These are phyloP conservation scores for Idris sp. DNA, from an alignment of 1,140 invertebrate species.

Conservation along the genomic window DNA sequence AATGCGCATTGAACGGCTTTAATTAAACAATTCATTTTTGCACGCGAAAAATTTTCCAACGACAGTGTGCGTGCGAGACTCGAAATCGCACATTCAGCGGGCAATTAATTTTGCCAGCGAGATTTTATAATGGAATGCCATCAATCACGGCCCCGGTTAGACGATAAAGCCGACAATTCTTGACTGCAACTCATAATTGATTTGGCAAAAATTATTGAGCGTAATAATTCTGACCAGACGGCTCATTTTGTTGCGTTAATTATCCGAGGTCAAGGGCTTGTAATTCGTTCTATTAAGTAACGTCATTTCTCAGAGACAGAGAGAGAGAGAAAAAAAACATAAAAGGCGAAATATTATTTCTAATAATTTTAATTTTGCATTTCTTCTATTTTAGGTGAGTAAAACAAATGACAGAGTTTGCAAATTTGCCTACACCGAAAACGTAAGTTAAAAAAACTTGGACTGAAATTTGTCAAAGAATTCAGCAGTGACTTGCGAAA, in stretches of 20 bases:
- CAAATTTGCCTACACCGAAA: too few species aligned
- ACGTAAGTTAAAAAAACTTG: too few species aligned
- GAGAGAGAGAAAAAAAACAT: too few species aligned
- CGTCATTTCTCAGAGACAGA: constrained; percentile 34
- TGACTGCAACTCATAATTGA: constrained; percentile 68
- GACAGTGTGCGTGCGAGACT: constrained; percentile 35
- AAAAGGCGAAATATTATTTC: too few species aligned
- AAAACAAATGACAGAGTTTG: too few species aligned
- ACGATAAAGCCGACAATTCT: constrained; percentile 36
- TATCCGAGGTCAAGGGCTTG: constrained; percentile 30
- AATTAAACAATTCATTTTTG: constrained; percentile 37
- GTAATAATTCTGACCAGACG: constrained; percentile 65
- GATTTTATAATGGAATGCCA: constrained; percentile 74
- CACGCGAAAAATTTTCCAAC: not conserved
- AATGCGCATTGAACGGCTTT: constrained; percentile 21
- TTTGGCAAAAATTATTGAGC: constrained; percentile 74
- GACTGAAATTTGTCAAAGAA: too few species aligned
- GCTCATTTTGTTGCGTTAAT: constrained; percentile 48
- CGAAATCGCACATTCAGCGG: constrained; percentile 69
- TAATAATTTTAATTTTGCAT: constrained; percentile 19
- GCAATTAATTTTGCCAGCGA: constrained; percentile 74
- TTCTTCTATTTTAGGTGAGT: constrained; percentile 41
- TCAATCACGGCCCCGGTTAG: constrained; percentile 68
- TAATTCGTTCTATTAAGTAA: constrained; percentile 43
- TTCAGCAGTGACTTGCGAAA: constrained; percentile 18